These are phyloP conservation scores for Hydractinia symbiolongicarpus DNA, from an alignment of 30 jellyfish, hydroid and myxozoan genomes.

Conservation along the genomic window DNA sequence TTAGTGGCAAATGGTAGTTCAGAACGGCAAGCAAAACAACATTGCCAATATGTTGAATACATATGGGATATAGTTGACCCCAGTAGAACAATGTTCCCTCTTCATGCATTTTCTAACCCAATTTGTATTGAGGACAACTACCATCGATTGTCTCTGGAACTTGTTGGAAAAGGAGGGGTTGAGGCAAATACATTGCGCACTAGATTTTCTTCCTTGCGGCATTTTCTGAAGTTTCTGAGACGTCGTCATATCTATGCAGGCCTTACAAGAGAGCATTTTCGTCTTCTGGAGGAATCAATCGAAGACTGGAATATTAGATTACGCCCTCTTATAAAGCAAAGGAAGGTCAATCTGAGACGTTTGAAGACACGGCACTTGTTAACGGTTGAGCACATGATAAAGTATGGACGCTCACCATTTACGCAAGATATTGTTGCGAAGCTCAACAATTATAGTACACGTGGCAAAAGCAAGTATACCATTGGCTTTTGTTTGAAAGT, in stretches of 20 bases:
- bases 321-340: conserved; percentile 2
- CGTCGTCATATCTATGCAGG: conserved; percentile 17
- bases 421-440: neutral
- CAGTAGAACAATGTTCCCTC: conserved; percentile 4
- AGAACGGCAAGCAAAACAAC: conserved; percentile 1
- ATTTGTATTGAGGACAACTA: conserved; percentile 14
- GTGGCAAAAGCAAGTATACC: neutral
- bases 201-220: neutral
- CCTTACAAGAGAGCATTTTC: conserved; percentile 10
- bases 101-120: neutral
- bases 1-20: neutral
- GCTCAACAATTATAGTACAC: neutral
- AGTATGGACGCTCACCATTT: conserved; percentile 23
- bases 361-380: neutral
- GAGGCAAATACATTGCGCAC: conserved; percentile 17
- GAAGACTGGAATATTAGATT: conserved; percentile 17
- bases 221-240: conserved; percentile 9
- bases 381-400: conserved; percentile 17
- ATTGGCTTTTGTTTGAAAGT: conserved; percentile 17
- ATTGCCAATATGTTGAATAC: conserved; percentile 26
- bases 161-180: conserved; percentile 21
- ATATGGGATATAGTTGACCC: conserved; percentile 8
- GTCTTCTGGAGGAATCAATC: conserved; percentile 5
- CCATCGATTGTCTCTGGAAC: neutral
- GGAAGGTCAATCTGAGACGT: conserved; percentile 3